Evolutionary conservation across 2,113 vertebrate genomes (phyloP).

Genomic region (Antigone vipio): DNA sequence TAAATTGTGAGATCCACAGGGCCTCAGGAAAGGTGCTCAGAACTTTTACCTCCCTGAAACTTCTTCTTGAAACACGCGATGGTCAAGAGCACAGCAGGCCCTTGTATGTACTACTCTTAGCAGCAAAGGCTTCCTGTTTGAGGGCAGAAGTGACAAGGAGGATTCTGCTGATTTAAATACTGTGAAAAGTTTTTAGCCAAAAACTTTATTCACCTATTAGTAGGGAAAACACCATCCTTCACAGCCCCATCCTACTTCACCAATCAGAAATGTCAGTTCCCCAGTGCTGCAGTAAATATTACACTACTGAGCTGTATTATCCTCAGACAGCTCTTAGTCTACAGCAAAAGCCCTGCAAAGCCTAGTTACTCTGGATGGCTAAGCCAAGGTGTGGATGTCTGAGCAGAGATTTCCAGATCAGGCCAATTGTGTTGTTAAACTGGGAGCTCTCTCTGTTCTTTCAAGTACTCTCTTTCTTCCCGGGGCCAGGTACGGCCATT

Average conservation of each 20-base stretch:
- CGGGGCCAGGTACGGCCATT: not conserved
- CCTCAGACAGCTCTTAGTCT: not conserved
- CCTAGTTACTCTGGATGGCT: not conserved
- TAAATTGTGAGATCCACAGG: not conserved
- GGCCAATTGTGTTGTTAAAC: conserved; percentile 29
- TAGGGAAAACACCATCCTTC: not conserved
- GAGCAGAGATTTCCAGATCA: conserved; percentile 6
- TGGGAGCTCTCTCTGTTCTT: conserved; percentile 58
- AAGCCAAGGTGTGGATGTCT: not conserved
- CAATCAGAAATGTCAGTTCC: not conserved
- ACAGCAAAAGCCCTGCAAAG: not conserved
- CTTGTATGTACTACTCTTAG: not conserved
- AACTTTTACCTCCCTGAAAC: not conserved
- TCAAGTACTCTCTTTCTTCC: not conserved
- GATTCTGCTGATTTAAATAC: not conserved
- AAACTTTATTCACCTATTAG: not conserved
- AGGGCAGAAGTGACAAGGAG: not conserved
- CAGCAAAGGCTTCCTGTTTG: not conserved
- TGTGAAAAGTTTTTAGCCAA: not conserved
- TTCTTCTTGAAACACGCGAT: not conserved
- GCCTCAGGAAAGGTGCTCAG: not conserved
- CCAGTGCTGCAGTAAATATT: not conserved
- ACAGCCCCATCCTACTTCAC: not conserved
- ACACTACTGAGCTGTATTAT: not conserved
- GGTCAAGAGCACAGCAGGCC: not conserved